A percentile compares a stretch with the other conserved stretches of the same genome.
Conservation (phyloP, 2,797 vertebrate genomes). For the Danio kyathit region DNA sequence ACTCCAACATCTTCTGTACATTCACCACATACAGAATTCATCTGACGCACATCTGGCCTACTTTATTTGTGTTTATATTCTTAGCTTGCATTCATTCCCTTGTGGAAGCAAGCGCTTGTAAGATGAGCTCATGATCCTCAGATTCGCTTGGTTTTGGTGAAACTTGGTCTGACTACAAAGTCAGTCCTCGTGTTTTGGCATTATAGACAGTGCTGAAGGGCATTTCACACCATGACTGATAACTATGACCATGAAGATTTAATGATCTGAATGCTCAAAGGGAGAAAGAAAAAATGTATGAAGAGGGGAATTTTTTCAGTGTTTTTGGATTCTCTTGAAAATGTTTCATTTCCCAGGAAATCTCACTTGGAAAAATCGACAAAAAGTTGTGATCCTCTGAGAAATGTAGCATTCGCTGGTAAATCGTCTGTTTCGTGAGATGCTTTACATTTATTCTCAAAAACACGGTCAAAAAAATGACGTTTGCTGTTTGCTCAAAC, state of each 20-base stretch:
- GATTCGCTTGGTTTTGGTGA: slow-evolving; percentile 12
- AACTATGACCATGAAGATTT: background rate
- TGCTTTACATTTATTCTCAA: too few species aligned
- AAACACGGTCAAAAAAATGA: too few species aligned
- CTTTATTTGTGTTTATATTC: slow-evolving; percentile 6
- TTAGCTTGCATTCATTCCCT: slow-evolving; percentile 15
- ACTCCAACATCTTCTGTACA: background rate
- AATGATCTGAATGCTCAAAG: background rate
- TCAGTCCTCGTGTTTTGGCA: background rate
- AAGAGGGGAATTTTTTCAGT: too few species aligned
- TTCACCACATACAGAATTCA: background rate
- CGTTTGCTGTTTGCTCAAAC: too few species aligned
- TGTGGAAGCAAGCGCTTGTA: slow-evolving; percentile 5
- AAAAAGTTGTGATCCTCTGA: too few species aligned
- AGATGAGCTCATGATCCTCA: background rate
- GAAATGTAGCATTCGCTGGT: too few species aligned
- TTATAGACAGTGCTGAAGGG: background rate
- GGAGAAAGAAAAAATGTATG: background rate
- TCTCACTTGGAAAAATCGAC: too few species aligned
- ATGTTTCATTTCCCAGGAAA: background rate
- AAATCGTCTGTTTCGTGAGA: too few species aligned
- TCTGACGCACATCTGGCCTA: background rate
- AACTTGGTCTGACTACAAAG: slow-evolving; percentile 17
- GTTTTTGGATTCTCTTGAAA: background rate
- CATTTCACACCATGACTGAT: background rate